Base-by-base conservation (phyloP, 2,113 vertebrate species). In the Prietella phreatophila region DNA sequence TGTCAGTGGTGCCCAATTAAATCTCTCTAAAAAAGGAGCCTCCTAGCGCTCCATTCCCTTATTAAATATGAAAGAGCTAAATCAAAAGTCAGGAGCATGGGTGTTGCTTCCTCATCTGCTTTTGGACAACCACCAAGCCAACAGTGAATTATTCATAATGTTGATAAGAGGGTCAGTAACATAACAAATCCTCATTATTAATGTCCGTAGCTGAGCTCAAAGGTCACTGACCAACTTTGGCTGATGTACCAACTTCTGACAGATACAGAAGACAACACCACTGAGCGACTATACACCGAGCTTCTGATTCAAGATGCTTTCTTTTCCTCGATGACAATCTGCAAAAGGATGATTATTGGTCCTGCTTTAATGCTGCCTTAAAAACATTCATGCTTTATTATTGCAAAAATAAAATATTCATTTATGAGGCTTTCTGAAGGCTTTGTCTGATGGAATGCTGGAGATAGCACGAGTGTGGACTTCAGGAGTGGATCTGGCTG, bases 1-100 rank as follows among this genome's bases (percentile, higher is more conserved):
- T 95, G 95, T 94, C 94, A 94, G 93, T 91, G 88, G 94, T 87
- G 93, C 94, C 95, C 95, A 96, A 96, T 95, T 95, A 95, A 95
- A 94, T 94, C 92, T 91, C 93, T 94, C 94, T 91, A 93, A 93
- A 94, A 94, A 94, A 93, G 91, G 91, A 91, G 90, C 94, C 93
- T 93, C 87, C 87, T 89, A 92, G 93, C 93, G 92, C 82, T 93
- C 92, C 90, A 90, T 93, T 91, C 92, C 93, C 95, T 95, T 96
- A 95, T 96, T 95, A 95, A 95, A 95, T 94, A 94, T 95, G 95
- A 95, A 95, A 93, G 91, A 92, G 93, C 93, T 93, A 93, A 94
- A 94, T 94, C 94, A 94, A 93, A 94, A 94, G 93, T 95, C 90
- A 90, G 89, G 92, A 92, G 94, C 92, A 90, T 89, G 88, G 91